Evolutionary conservation across 2,888 invertebrate genomes (phyloP).

Genomic region (Tupiocoris notatus): DNA sequence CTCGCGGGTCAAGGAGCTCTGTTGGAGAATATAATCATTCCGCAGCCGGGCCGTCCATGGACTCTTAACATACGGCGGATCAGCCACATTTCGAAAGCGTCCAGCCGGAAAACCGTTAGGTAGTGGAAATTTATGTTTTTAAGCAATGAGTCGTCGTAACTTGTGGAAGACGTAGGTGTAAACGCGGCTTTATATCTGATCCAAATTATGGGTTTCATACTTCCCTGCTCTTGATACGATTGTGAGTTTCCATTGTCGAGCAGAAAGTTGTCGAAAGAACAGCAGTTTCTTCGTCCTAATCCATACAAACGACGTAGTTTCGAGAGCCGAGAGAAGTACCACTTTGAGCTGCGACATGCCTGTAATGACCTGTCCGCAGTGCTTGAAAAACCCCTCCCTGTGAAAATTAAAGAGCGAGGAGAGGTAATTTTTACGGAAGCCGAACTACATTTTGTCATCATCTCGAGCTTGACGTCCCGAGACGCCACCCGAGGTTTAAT

Average conservation of each 20-base stretch:
- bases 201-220: too few relatives aligned
- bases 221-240: too few relatives aligned
- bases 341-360: not conserved
- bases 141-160: too few relatives aligned
- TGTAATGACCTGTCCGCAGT: not conserved
- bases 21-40: not conserved
- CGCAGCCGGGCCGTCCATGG: not conserved
- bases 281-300: too few relatives aligned
- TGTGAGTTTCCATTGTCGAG: too few relatives aligned
- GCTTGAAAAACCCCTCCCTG: not conserved
- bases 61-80: constrained; percentile 3
- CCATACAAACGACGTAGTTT: too few relatives aligned
- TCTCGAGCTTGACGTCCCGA: not conserved
- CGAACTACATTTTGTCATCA: not conserved
- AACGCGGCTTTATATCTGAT: too few relatives aligned
- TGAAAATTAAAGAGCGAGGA: not conserved
- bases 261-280: too few relatives aligned
- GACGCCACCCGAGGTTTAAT: not conserved
- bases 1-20: not conserved
- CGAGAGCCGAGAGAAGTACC: not conserved
- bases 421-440: not conserved
- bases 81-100: constrained; percentile 19
- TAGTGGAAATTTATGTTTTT: too few relatives aligned
- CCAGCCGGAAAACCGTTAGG: too few relatives aligned
- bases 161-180: too few relatives aligned